Conservation (phyloP, 2,888 invertebrate genomes). For the Platerodrilus igneus region DNA sequence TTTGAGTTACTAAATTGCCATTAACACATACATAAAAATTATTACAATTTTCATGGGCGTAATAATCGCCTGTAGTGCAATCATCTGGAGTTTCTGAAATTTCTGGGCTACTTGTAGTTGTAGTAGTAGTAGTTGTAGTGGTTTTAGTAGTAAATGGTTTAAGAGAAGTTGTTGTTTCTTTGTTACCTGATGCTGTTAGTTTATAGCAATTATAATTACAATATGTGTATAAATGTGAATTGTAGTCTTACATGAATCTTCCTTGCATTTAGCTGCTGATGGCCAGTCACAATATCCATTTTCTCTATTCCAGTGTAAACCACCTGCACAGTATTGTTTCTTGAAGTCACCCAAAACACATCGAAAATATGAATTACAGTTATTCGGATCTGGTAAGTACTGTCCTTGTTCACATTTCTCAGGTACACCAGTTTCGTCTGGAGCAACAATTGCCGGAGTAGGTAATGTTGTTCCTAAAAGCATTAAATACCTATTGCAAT, state of each 20-base stretch:
- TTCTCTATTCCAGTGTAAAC: constrained; percentile 71
- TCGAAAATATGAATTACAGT: constrained; percentile 72
- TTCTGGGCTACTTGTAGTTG: constrained; percentile 17
- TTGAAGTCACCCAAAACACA: constrained; percentile 69
- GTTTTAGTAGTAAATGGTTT: no score
- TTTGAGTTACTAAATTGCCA: constrained; percentile 61
- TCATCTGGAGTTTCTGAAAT: constrained; percentile 18
- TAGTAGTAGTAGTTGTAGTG: constrained; percentile 29
- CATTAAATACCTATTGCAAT: constrained; percentile 15
- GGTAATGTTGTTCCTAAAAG: constrained; percentile 42
- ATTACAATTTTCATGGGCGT: constrained; percentile 67
- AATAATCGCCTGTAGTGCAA: constrained; percentile 71
- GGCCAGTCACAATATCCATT: constrained; percentile 79
- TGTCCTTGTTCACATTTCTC: constrained; percentile 48
- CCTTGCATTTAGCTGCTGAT: constrained; percentile 61
- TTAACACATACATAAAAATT: constrained; percentile 77
- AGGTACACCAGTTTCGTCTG: constrained; percentile 41
- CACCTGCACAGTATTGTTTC: constrained; percentile 72
- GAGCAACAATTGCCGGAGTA: constrained; percentile 48
- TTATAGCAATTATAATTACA: background rate
- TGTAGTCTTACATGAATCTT: constrained; percentile 35
- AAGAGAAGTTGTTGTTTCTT: background rate
- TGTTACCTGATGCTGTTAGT: background rate
- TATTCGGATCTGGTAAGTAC: constrained; percentile 57
- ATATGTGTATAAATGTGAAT: background rate